Conservation (phyloP, 2,888 invertebrate genomes). For the Drosophila buzzatii region DNA sequence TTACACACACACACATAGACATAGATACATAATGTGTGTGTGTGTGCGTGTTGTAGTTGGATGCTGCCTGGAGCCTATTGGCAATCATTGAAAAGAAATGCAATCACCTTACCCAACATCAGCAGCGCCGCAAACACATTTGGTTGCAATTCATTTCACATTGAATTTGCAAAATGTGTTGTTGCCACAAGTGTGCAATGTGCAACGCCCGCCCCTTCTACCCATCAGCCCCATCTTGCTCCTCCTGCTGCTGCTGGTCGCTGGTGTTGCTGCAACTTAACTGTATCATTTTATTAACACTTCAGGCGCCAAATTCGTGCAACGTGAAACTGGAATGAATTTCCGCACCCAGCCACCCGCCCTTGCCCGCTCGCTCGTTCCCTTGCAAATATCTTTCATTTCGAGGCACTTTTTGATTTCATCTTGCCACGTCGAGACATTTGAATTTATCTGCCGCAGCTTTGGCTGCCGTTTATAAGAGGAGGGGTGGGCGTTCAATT, state of each 20-base stretch:
- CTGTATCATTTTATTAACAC: constrained; percentile 80
- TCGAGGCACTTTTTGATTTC: constrained; percentile 38
- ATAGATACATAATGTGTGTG: not conserved
- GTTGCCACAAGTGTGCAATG: constrained; percentile 39
- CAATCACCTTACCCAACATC: constrained; percentile 72
- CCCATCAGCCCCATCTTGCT: not conserved
- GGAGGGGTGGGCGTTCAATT: constrained; percentile 32
- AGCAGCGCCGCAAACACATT: constrained; percentile 42
- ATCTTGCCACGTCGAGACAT: constrained; percentile 44
- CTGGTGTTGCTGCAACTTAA: constrained; percentile 65
- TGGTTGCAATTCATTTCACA: constrained; percentile 73
- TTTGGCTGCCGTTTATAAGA: constrained; percentile 12
- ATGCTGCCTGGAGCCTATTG: constrained; percentile 53
- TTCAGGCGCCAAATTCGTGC: constrained; percentile 67
- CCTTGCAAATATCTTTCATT: constrained; percentile 1
- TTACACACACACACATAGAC: not conserved
- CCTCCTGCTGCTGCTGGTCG: constrained; percentile 1
- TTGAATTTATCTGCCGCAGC: constrained; percentile 36
- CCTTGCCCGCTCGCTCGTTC: not conserved
- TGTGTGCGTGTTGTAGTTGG: constrained; percentile 28
- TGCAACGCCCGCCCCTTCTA: not conserved
- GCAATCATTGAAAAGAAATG: constrained; percentile 78
- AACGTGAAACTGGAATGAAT: constrained; percentile 26
- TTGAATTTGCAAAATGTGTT: constrained; percentile 55
- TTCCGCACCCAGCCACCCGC: not conserved